A percentile compares a stretch with the other conserved stretches of the same genome.
Evolutionary conservation across 2,113 vertebrate genomes (phyloP).

Genomic region (Aegotheles bennettii): DNA sequence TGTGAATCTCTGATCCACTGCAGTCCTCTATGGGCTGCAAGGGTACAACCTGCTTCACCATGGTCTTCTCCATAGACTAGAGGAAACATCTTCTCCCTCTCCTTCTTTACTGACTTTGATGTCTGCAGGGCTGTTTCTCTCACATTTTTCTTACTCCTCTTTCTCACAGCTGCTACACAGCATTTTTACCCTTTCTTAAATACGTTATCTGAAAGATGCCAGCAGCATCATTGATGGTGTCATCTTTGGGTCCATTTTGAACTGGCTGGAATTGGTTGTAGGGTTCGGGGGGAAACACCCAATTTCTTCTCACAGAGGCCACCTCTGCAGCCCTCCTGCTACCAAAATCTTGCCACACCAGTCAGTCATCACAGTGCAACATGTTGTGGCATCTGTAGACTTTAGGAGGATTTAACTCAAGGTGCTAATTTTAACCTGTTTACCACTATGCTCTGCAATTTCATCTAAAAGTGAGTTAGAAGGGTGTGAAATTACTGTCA

Average conservation of each 20-base stretch:
- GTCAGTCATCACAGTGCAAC: neutral
- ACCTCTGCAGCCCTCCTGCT: neutral
- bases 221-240: neutral
- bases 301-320: neutral
- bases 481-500: neutral
- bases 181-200: neutral
- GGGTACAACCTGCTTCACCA: accelerated
- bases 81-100: accelerated
- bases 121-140: neutral
- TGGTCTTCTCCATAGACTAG: neutral
- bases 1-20: neutral
- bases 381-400: too few species aligned
- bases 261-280: neutral
- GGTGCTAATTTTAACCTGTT: neutral
- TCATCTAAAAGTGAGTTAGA: neutral
- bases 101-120: neutral
- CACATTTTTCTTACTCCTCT: neutral
- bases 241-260: neutral
- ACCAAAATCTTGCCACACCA: neutral
- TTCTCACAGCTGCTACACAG: neutral
- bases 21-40: neutral
- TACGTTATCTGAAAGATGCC: neutral
- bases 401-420: neutral
- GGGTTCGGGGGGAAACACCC: too few species aligned
- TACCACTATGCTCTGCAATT: neutral